Percentiles rank a stretch among this genome's conserved stretches.
Conservation (phyloP, 2,888 invertebrate species). For the Shargacucullia verbasci region DNA sequence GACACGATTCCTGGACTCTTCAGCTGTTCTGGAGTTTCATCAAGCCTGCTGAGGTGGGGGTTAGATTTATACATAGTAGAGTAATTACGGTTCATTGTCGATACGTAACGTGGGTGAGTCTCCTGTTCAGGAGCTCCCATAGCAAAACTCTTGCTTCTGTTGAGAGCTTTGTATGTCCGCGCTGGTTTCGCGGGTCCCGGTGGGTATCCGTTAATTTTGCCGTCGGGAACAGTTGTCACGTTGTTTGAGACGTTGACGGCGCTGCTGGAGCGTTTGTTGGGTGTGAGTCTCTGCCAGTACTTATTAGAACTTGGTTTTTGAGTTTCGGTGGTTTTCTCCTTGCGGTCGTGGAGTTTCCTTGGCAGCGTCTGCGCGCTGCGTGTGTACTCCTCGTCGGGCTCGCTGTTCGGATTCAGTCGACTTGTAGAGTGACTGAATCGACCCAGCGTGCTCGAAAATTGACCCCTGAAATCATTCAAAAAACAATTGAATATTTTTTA, state of each 20-base stretch:
- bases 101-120: slow-evolving; percentile 83
- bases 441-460: slow-evolving; percentile 93
- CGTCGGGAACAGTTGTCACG: slow-evolving; percentile 74
- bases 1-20: slow-evolving; percentile 96
- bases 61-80: slow-evolving; percentile 93
- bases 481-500: slow-evolving; percentile 62
- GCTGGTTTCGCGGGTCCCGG: slow-evolving; percentile 94
- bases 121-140: slow-evolving; percentile 91
- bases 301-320: slow-evolving; percentile 81
- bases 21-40: slow-evolving; percentile 92
- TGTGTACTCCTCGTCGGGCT: slow-evolving; percentile 85
- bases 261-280: slow-evolving; percentile 88
- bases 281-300: slow-evolving; percentile 86
- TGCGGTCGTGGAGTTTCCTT: slow-evolving; percentile 89
- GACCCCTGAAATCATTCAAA: slow-evolving; percentile 89
- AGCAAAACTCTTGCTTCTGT: slow-evolving; percentile 96
- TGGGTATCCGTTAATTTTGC: slow-evolving; percentile 82
- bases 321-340: slow-evolving; percentile 78
- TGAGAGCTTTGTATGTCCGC: slow-evolving; percentile 93
- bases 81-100: slow-evolving; percentile 84
- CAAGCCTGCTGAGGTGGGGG: slow-evolving; percentile 92
- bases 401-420: slow-evolving; percentile 90
- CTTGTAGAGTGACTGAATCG: slow-evolving; percentile 95
- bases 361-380: slow-evolving; percentile 94
- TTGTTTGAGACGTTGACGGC: slow-evolving; percentile 91